Evolutionary conservation across 2,113 vertebrate species (phyloP), one percentile per base, ranked within the genome.

Genomic region (Podilymbus podiceps): DNA sequence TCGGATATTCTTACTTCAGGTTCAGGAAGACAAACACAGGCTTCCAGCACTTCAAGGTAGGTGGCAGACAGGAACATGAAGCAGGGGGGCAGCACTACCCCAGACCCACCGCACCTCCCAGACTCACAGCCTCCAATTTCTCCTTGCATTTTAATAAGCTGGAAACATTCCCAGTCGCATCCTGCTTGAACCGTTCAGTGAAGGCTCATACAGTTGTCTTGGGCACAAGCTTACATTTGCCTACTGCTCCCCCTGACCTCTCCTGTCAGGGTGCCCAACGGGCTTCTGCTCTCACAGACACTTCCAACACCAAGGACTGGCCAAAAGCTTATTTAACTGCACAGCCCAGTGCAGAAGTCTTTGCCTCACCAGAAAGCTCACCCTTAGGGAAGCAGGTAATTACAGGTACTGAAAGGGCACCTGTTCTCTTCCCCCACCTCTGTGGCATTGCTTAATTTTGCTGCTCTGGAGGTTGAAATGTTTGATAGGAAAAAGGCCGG

Each of bases 31-130:
- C 98, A 93, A 98, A 96, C 15, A 98, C 97, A 40, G 95, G 96
- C 77, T 99, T 99, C 97, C 98, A 98, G 88, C 98, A 98, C 90
- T 99, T 99, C 96, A 98, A 98, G 98, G 99, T 99, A 75, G 90
- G 96, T 25, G 7, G 27, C n/a, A 67, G 50, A 38, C 15, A 47
- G 23, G 31, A 80, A 42, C 2, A 6, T 0, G 1, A 68, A 47
- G n/a, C 19, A 4, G 5, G 8, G 18, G 15, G 25, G 1, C 50
- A 55, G 15, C 40, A 14, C 27, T 53, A 40, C 30, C 47, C 42
- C 21, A 38, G 38, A 35, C 33, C 49, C 42, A 25, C 22, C 2
- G 0, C 40, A 23, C 44, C 49, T 63, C 23, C 42, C 35, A 56
- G 1, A 73, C 47, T n/a, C 53, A 28, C 47, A 66, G 6, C n/a